phyloP scores from a whole-genome alignment of 2,797 vertebrate genomes.

The Crenuchus spilurus region DNA sequence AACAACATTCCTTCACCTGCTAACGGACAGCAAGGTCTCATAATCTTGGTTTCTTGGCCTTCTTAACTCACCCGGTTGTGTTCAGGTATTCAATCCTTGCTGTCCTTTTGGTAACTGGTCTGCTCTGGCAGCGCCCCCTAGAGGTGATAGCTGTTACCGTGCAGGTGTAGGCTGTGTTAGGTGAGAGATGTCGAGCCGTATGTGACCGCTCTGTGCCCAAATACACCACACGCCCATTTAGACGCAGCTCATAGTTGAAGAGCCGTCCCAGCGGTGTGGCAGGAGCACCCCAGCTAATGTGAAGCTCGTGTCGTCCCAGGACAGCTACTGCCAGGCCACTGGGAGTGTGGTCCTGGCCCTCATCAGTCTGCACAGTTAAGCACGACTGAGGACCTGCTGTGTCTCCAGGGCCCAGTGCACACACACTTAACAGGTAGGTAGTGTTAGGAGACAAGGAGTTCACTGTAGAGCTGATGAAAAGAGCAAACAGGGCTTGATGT shows the following conservation, averaged over 20 bases:
- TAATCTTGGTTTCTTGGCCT: too few species aligned
- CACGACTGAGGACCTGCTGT: conserved; percentile 40
- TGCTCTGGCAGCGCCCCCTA: conserved; percentile 63
- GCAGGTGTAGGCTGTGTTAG: conserved; percentile 63
- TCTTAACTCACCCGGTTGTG: conserved; percentile 52
- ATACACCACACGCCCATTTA: conserved; percentile 63
- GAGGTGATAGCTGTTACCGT: conserved; percentile 65
- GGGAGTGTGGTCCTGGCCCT: conserved; percentile 60
- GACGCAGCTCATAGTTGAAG: conserved; percentile 66
- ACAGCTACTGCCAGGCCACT: conserved; percentile 51
- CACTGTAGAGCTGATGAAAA: conserved; percentile 49
- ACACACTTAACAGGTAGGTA: conserved; percentile 55
- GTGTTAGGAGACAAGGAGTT: conserved; percentile 56
- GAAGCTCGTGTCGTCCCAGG: conserved; percentile 63
- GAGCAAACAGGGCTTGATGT: too few species aligned
- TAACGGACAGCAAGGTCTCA: too few species aligned
- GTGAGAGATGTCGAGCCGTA: conserved; percentile 52
- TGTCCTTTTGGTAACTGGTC: conserved; percentile 61
- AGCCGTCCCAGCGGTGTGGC: conserved; percentile 56
- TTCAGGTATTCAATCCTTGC: conserved; percentile 56
- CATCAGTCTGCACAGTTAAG: conserved; percentile 48
- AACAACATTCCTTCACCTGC: too few species aligned
- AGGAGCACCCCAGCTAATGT: conserved; percentile 62
- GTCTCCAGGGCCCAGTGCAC: conserved; percentile 52
- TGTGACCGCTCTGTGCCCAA: conserved; percentile 58